Evolutionary conservation across 2,888 invertebrate genomes (phyloP).

Genomic region (Pteria penguin): DNA sequence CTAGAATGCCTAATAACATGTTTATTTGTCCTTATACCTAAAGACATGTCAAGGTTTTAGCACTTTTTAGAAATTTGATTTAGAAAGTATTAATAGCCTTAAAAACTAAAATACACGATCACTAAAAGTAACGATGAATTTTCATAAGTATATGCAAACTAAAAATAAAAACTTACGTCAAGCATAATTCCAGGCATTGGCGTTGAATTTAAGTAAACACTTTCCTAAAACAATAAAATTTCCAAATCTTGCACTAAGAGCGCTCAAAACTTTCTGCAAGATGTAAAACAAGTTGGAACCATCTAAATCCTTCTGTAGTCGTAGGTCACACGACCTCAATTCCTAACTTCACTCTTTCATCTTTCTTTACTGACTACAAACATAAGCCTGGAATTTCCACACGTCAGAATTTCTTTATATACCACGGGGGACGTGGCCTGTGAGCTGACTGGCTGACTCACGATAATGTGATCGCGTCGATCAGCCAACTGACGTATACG

Average conservation of each 20-base stretch:
- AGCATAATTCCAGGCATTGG: slow-evolving; percentile 33
- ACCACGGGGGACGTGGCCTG: slow-evolving; percentile 37
- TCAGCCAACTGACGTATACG: slow-evolving; percentile 46
- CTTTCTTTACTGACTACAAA: slow-evolving; percentile 52
- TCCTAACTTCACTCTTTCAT: slow-evolving; percentile 54
- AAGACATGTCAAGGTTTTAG: too few relatives aligned
- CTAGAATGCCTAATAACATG: too few relatives aligned
- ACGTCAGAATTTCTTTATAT: slow-evolving; percentile 59
- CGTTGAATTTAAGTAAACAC: background rate
- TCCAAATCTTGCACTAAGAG: slow-evolving; percentile 6
- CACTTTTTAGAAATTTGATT: too few relatives aligned
- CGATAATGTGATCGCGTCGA: slow-evolving; percentile 45
- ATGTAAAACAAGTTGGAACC: background rate
- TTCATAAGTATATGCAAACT: too few relatives aligned
- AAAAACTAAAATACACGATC: too few relatives aligned
- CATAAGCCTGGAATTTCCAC: slow-evolving; percentile 37
- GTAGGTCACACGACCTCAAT: slow-evolving; percentile 54
- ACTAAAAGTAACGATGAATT: too few relatives aligned
- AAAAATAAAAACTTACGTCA: slow-evolving; percentile 18
- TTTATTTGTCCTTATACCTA: too few relatives aligned
- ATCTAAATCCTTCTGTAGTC: background rate
- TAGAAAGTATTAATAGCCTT: too few relatives aligned
- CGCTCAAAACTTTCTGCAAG: background rate
- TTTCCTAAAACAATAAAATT: background rate
- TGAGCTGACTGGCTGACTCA: slow-evolving; percentile 44